Evolutionary conservation across 2,888 invertebrate genomes (phyloP).

Genomic region (Drosophila percnosoma): DNA sequence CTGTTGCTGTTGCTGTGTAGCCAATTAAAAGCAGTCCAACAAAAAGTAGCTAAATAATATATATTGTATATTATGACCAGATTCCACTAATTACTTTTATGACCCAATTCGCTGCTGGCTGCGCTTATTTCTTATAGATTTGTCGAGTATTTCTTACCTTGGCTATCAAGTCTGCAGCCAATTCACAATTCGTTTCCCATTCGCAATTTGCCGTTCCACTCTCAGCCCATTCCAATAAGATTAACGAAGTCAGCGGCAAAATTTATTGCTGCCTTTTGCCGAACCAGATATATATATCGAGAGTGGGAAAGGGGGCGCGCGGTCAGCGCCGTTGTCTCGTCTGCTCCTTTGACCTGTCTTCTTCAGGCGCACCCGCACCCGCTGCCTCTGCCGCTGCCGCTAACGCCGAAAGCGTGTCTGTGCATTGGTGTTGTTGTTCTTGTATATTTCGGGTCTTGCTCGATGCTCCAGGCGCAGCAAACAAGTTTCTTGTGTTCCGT

Average conservation of each 20-base stretch:
- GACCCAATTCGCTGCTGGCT: conserved; percentile 72
- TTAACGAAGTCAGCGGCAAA: conserved; percentile 55
- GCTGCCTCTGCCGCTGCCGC: not conserved
- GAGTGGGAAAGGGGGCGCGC: not conserved
- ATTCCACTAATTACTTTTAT: conserved; percentile 79
- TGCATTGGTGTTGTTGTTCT: conserved; percentile 35
- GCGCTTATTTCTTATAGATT: conserved; percentile 58
- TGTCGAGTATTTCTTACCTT: conserved; percentile 54
- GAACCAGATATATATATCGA: not conserved
- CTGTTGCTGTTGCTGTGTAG: conserved; percentile 16
- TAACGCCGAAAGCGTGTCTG: not conserved
- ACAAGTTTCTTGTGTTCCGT: conserved; percentile 75
- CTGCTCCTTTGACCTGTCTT: conserved; percentile 78
- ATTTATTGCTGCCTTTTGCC: conserved; percentile 66
- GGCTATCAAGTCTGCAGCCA: conserved; percentile 16
- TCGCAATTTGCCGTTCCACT: conserved; percentile 32
- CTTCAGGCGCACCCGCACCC: conserved; percentile 25
- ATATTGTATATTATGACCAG: conserved; percentile 43
- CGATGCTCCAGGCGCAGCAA: conserved; percentile 65
- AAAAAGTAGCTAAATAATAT: conserved; percentile 17
- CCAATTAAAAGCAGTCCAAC: conserved; percentile 63
- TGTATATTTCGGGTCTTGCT: conserved; percentile 50
- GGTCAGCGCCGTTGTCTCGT: conserved; percentile 24
- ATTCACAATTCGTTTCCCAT: conserved; percentile 33
- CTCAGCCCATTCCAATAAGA: conserved; percentile 38